phyloP scores from a whole-genome alignment of 1,140 invertebrate species.

The Listronotus bonariensis region DNA sequence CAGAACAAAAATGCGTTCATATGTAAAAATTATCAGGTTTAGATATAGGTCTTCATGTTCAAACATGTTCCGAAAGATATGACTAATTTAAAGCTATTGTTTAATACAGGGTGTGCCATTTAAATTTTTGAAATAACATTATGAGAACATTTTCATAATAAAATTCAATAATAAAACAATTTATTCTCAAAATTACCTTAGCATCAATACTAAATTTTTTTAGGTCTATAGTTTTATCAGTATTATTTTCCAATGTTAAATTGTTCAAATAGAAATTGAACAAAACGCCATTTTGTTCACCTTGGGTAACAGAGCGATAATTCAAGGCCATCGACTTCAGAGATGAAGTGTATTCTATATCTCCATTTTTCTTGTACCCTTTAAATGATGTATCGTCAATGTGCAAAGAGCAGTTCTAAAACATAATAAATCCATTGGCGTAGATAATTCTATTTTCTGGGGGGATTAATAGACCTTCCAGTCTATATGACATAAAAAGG shows the following conservation, averaged over 20 bases:
- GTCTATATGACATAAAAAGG: too few relatives aligned
- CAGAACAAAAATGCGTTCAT: too few relatives aligned
- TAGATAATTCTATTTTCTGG: too few relatives aligned
- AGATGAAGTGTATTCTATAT: slow-evolving; percentile 57
- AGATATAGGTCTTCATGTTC: too few relatives aligned
- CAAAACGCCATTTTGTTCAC: slow-evolving; percentile 57
- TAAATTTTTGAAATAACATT: too few relatives aligned
- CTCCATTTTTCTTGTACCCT: slow-evolving; percentile 66
- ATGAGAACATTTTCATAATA: too few relatives aligned
- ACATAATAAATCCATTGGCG: too few relatives aligned
- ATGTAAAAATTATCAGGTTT: too few relatives aligned
- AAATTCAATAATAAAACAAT: background rate
- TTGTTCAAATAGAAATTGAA: slow-evolving; percentile 69
- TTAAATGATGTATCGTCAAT: slow-evolving; percentile 71
- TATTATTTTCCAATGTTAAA: slow-evolving; percentile 64
- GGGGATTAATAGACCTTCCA: too few relatives aligned
- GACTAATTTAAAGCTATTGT: too few relatives aligned
- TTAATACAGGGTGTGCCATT: too few relatives aligned
- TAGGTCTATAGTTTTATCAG: slow-evolving; percentile 67
- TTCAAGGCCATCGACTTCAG: slow-evolving; percentile 55
- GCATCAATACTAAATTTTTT: slow-evolving; percentile 72
- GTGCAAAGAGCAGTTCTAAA: slow-evolving; percentile 49
- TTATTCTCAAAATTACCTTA: slow-evolving; percentile 61
- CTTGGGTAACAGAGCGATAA: slow-evolving; percentile 56
- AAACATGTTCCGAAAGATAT: too few relatives aligned